Percentiles rank a stretch among this genome's conserved stretches.
These are phyloP conservation scores for Porphyrio hochstetteri DNA, from an alignment of 2,113 vertebrate species.

Conservation along the genomic window DNA sequence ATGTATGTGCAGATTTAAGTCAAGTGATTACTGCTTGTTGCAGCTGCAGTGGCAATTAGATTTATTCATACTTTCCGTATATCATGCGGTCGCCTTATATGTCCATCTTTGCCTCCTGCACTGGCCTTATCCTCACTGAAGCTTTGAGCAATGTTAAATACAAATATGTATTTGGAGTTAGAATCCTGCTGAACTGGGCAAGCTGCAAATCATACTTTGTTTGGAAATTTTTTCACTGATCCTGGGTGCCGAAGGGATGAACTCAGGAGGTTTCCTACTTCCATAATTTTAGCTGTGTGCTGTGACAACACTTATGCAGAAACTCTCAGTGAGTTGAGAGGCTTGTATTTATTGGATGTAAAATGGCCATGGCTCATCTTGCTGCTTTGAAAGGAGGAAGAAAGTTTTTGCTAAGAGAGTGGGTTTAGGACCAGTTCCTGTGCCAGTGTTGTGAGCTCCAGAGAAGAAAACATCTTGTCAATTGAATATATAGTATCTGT, in stretches of 20 bases:
- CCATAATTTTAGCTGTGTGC: neutral
- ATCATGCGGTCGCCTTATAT: constrained; percentile 45
- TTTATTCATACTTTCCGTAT: constrained; percentile 64
- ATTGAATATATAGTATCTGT: neutral
- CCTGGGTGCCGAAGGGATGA: neutral
- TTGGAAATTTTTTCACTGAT: neutral
- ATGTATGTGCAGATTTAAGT: neutral
- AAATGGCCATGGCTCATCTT: neutral
- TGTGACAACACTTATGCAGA: neutral
- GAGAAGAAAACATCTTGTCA: neutral
- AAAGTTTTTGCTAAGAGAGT: neutral
- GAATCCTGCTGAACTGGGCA: neutral
- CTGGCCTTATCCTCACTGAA: neutral
- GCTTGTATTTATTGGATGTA: neutral
- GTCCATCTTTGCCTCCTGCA: constrained; percentile 49
- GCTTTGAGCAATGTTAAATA: neutral
- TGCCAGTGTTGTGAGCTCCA: neutral
- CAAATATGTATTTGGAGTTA: neutral
- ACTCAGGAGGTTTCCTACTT: neutral
- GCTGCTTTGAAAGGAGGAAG: neutral
- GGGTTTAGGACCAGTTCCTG: neutral
- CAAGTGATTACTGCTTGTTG: constrained; percentile 23
- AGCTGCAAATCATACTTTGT: neutral
- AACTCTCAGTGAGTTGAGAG: neutral
- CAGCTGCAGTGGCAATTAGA: constrained; percentile 12